Evolutionary conservation across 2,797 vertebrate genomes (phyloP), one percentile per base, ranked within the genome.

Genomic region (Tapera naevia): DNA sequence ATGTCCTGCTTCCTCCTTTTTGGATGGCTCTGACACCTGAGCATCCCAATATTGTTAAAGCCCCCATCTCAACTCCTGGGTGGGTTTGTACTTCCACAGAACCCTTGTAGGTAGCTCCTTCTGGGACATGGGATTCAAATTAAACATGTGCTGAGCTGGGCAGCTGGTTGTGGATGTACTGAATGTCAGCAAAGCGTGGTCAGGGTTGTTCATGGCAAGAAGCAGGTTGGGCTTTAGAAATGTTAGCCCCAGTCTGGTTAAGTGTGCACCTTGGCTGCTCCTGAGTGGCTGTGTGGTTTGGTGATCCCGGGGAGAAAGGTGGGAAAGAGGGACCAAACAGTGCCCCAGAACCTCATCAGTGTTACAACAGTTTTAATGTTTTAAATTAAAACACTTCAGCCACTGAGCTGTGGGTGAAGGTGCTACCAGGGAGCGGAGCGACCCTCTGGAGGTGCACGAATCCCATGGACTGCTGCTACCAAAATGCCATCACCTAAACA

Each of bases 401-500:
- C 2, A 3, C 25, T 37, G 71, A 30, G 50, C 60, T 78, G 46
- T 4, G 64, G 45, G 45, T 62, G 70, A 53, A 66, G 78, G 53
- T 39, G 50, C 35, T 4, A 4, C 50, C 0, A 0, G 46, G 27
- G 2, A 54, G 33, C 13, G 2, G 56, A 83, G 10, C 13, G 0
- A 41, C 39, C 24, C 5, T 53, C 64, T 60, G 0, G 1, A 30
- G 58, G 35, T 13, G 22, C 43, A n/a, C 0, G 2, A 18, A 35
- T 28, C 33, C 37, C 1, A 0, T 25, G 54, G 27, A 12, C 4
- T 10, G 27, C 41, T 57, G 58, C 78, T 32, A 5, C 70, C 76
- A 35, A 64, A 83, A 56, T 12, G 5, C 41, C 57, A 0, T 48
- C 2, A 0, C 61, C 57, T 61, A 22, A 81, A 30, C 6, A 15